Evolutionary conservation across 2,113 vertebrate species (phyloP).

Genomic region (Tursiops truncatus): DNA sequence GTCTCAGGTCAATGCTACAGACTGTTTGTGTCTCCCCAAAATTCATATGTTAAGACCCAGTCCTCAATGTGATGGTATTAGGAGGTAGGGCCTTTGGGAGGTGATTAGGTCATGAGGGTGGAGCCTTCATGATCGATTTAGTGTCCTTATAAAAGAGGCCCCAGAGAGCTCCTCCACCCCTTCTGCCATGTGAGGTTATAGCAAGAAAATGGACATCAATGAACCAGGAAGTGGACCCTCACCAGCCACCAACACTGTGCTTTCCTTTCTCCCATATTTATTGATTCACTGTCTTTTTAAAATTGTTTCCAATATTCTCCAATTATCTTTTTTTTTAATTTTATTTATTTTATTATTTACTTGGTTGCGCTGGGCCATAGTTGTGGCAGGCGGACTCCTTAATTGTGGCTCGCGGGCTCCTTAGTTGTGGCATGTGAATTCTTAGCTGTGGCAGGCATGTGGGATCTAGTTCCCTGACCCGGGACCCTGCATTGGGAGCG

Average conservation of each 20-base stretch:
- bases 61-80: neutral
- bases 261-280: neutral
- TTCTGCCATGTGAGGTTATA: neutral
- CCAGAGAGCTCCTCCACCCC: neutral
- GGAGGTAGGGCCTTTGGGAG: neutral
- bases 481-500: too few species aligned
- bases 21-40: neutral
- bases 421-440: too few species aligned
- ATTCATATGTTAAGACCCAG: neutral
- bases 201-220: rapidly evolving
- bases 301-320: too few species aligned
- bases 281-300: neutral
- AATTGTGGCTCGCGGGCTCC: too few species aligned
- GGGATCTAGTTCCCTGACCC: too few species aligned
- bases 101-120: neutral
- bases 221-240: neutral
- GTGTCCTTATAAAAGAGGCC: neutral
- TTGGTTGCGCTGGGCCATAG: too few species aligned
- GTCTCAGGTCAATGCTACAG: neutral
- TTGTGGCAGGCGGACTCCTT: too few species aligned
- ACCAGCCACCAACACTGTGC: neutral
- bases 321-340: too few species aligned
- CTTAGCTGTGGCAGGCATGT: too few species aligned
- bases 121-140: too few species aligned
- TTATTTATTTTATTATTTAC: too few species aligned